These are phyloP conservation scores for Rallus limicola DNA, from an alignment of 2,113 vertebrate species.

Conservation along the genomic window DNA sequence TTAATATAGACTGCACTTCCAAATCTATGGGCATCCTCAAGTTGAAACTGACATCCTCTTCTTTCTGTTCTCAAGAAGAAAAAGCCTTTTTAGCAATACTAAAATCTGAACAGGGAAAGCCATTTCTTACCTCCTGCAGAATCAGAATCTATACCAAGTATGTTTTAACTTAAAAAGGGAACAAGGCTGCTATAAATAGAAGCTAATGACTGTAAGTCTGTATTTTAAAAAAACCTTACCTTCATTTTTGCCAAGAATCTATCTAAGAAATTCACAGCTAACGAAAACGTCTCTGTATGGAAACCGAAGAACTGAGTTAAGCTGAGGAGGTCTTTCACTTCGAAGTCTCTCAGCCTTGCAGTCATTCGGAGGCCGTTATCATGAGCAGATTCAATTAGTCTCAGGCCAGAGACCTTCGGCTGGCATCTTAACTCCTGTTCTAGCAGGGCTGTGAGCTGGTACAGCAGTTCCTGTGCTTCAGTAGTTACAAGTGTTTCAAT, in stretches of 20 bases:
- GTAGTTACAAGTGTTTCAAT: conserved; percentile 79
- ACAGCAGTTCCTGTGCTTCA: conserved; percentile 76
- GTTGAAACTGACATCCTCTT: background rate
- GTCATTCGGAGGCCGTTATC: conserved; percentile 94
- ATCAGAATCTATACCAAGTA: background rate
- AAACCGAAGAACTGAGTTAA: conserved; percentile 95
- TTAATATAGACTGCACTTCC: background rate
- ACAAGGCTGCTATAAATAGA: background rate
- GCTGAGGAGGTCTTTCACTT: conserved; percentile 93
- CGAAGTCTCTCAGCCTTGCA: conserved; percentile 85
- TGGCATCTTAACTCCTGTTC: conserved; percentile 88
- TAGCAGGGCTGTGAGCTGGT: conserved; percentile 82
- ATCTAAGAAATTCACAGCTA: conserved; percentile 90
- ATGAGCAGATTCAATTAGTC: conserved; percentile 86
- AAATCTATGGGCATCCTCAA: background rate
- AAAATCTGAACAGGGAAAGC: background rate
- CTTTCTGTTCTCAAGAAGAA: background rate
- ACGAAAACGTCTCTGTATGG: conserved; percentile 87
- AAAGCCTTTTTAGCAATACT: background rate
- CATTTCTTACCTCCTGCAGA: background rate
- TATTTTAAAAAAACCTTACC: conserved; percentile 72
- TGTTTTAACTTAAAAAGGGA: background rate
- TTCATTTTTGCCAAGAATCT: conserved; percentile 94
- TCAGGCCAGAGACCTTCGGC: conserved; percentile 88
- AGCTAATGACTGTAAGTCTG: background rate